Evolutionary conservation across 2,888 invertebrate species (phyloP).

Genomic region (Glaucopsyche alexis): DNA sequence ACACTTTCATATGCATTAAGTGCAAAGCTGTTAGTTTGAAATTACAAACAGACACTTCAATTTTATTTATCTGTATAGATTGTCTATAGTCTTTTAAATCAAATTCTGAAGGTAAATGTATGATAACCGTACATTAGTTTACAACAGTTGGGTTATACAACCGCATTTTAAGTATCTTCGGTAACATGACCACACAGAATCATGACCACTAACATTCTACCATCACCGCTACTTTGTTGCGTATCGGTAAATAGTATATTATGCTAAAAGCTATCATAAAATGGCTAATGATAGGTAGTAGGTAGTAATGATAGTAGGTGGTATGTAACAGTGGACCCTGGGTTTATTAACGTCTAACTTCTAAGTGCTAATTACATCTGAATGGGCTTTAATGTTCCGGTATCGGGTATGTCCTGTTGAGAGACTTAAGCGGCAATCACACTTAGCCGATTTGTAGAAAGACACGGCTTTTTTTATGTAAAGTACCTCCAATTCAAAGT

Average conservation of each 20-base stretch:
- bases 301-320: background rate
- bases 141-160: too few species aligned
- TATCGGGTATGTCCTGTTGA: background rate
- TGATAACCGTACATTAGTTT: too few species aligned
- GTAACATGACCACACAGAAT: too few species aligned
- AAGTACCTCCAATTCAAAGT: too few species aligned
- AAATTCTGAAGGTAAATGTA: too few species aligned
- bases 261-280: conserved; percentile 17
- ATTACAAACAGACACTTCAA: too few species aligned
- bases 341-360: background rate
- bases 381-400: background rate
- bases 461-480: too few species aligned
- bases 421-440: background rate
- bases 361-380: conserved; percentile 7
- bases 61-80: too few species aligned
- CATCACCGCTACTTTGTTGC: conserved; percentile 1
- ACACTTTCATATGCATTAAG: too few species aligned
- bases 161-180: too few species aligned
- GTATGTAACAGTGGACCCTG: background rate
- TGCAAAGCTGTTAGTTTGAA: too few species aligned
- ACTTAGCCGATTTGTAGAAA: background rate
- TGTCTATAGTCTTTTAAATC: too few species aligned
- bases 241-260: background rate
- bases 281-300: background rate
- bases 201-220: background rate